Base-by-base conservation (phyloP, 2,797 vertebrate species). In the Hozukius guyotensis region DNA sequence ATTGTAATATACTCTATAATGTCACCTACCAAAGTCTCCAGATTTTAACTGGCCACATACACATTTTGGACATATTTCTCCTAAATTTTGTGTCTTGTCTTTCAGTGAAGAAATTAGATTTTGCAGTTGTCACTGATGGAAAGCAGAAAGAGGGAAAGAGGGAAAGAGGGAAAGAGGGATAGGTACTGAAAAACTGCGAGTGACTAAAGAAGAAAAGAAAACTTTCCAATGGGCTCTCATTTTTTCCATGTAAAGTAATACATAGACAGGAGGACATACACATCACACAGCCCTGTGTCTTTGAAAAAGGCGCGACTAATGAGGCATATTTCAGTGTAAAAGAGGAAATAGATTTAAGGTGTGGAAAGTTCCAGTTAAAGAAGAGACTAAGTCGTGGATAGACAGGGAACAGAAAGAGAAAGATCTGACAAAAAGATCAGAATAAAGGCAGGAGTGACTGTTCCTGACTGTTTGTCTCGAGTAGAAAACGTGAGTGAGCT, bases 181-280 rank as follows among this genome's bases (percentile, higher is more conserved):
- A 75, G 53, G 74, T 66, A n/a, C 29, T 22, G 42, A 34, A 82
- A 59, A 77, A 46, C 36, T 72, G 59, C 4, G 8, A 82, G 56
- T 53, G 64, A 78, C 75, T 75, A n/a, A 75, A 83, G 75, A 92
- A 81, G 83, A 88, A 85, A 87, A 75, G 75, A 82, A 75, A 89
- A 86, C 79, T 90, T 94, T 93, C 92, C 91, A 80, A 46, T 16
- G 22, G 56, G 16, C 72, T 82, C 84, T 94, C 85, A 92, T 92
- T 91, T 93, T 94, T 95, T 94, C 94, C 93, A 84, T 73, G 86
- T 88, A 65, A 82, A 93, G 87, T 93, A 88, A 92, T 83, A 81
- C 83, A 80, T 72, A 69, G 82, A 73, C 84, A 89, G 75, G 76
- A 89, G 75, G 76, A 80, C 81, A 79, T 56, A 32, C 64, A 81